These are phyloP conservation scores for Rhodinocichla rosea DNA, from an alignment of 2,113 vertebrate species.

Conservation along the genomic window DNA sequence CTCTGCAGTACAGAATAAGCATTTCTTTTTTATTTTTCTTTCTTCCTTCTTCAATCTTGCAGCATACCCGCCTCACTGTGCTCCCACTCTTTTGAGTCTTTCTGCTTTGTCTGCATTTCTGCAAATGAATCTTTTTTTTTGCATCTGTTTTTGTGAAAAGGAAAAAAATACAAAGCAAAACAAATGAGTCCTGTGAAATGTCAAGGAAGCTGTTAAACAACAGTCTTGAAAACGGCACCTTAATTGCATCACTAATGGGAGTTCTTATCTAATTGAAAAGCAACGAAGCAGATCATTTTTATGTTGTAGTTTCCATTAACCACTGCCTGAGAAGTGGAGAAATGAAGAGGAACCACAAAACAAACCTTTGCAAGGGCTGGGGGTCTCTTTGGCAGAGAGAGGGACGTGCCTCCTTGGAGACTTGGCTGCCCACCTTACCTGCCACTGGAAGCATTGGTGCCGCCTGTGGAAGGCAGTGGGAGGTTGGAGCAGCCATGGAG, in stretches of 20 bases:
- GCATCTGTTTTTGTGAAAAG: conserved; percentile 22
- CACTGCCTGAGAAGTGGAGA: not conserved
- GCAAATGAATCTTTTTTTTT: conserved; percentile 6
- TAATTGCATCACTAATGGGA: conserved; percentile 58
- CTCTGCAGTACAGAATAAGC: not conserved
- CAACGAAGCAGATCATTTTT: conserved; percentile 18
- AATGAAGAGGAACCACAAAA: not conserved
- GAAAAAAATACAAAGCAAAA: conserved; percentile 42
- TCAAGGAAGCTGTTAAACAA: conserved; percentile 59
- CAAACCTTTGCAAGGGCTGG: not conserved
- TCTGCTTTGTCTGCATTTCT: conserved; percentile 31
- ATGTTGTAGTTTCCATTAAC: conserved; percentile 20
- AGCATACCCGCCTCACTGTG: not conserved
- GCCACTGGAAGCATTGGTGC: fast-evolving
- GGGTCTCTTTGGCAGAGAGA: fast-evolving
- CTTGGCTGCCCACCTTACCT: not conserved
- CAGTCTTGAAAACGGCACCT: conserved; percentile 5
- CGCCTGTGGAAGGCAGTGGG: not conserved
- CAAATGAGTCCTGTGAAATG: conserved; percentile 59
- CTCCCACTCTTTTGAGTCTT: not conserved
- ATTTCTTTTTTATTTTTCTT: not conserved
- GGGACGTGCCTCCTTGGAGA: not conserved
- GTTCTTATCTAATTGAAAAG: conserved; percentile 61
- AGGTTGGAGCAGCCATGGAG: not conserved
- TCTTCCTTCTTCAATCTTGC: not conserved